Conservation (phyloP, 2,797 vertebrate genomes). For the Adelosebastes latens region DNA sequence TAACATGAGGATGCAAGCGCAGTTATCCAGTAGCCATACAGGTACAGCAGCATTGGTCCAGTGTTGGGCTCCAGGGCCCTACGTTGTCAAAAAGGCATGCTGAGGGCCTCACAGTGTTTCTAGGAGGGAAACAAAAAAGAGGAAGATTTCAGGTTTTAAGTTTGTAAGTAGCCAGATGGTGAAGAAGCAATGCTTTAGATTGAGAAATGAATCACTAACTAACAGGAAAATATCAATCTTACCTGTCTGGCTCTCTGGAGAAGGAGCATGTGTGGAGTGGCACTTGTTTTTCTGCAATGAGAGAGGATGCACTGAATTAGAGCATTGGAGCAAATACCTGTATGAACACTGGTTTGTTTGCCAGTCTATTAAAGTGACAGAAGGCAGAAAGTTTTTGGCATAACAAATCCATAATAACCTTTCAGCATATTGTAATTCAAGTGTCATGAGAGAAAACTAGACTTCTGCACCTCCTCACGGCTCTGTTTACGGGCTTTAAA, state of each 20-base stretch:
- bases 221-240: constrained; percentile 32
- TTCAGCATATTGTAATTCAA: too few species aligned
- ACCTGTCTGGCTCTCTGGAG: constrained; percentile 86
- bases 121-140: constrained; percentile 71
- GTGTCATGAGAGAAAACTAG: too few species aligned
- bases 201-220: neutral
- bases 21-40: constrained; percentile 68
- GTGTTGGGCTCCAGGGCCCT: constrained; percentile 70
- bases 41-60: constrained; percentile 86
- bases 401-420: too few species aligned
- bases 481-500: too few species aligned
- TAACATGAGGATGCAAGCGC: constrained; percentile 45
- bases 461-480: too few species aligned
- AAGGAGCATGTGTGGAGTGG: constrained; percentile 74
- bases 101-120: constrained; percentile 75
- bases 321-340: neutral
- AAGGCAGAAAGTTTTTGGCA: too few species aligned
- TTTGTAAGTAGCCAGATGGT: neutral
- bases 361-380: too few species aligned
- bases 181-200: neutral
- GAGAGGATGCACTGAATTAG: neutral
- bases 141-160: neutral
- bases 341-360: neutral
- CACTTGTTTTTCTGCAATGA: constrained; percentile 80
- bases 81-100: constrained; percentile 71